A percentile compares a stretch with the other conserved stretches of the same genome.
phyloP scores from a whole-genome alignment of 2,113 vertebrate genomes.

The Micronisus gabar region DNA sequence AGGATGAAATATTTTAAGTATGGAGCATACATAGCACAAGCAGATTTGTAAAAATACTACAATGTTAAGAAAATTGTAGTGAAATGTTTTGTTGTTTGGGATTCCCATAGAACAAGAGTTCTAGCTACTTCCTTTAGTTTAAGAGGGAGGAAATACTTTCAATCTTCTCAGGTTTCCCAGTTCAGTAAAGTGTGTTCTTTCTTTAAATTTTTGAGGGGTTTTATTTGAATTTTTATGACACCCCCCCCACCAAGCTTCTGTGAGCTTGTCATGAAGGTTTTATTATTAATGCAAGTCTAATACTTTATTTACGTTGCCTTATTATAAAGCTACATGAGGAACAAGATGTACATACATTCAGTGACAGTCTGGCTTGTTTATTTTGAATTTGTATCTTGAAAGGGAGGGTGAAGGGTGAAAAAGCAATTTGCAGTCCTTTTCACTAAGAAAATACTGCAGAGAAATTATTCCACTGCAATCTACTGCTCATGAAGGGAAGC shows the following conservation, averaged over 20 bases:
- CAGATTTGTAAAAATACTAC: neutral
- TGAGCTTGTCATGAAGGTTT: neutral
- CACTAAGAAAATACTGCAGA: neutral
- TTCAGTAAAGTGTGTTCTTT: neutral
- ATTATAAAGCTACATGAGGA: neutral
- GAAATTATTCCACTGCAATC: neutral
- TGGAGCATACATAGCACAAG: rapidly evolving
- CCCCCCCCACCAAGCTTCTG: neutral
- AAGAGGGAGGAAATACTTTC: neutral
- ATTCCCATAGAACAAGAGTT: neutral
- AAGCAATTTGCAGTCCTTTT: neutral
- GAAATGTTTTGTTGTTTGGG: neutral
- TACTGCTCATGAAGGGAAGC: neutral
- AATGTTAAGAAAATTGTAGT: neutral
- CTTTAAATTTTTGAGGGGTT: neutral
- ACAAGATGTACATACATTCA: neutral
- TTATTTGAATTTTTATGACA: neutral
- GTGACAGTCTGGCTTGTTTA: neutral
- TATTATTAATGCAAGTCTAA: neutral
- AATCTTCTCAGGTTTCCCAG: neutral
- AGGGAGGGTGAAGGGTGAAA: neutral
- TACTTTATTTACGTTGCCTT: neutral
- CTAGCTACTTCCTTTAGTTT: neutral
- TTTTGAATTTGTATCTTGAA: neutral
- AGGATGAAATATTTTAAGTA: neutral